Percentiles rank a stretch among this genome's conserved stretches.
Evolutionary conservation across 2,888 invertebrate genomes (phyloP).

Genomic region (Pristionchus arcanus): DNA sequence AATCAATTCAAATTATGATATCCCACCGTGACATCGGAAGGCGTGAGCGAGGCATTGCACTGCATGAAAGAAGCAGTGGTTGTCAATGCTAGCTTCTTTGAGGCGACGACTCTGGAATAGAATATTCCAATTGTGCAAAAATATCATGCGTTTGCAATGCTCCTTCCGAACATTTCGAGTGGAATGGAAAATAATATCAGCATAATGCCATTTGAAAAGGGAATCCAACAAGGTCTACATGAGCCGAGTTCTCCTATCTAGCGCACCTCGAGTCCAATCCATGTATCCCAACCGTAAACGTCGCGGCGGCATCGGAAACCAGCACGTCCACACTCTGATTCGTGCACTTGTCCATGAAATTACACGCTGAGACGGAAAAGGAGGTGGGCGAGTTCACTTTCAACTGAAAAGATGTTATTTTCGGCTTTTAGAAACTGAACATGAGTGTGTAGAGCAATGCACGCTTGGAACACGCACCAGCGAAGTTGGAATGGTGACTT

Average conservation of each 20-base stretch:
- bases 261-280: constrained; percentile 13
- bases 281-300: neutral
- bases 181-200: too few species aligned
- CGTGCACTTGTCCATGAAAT: constrained; percentile 31
- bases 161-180: too few species aligned
- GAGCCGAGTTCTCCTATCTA: neutral
- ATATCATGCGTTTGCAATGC: too few species aligned
- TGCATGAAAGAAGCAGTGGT: neutral
- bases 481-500: neutral
- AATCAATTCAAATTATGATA: neutral
- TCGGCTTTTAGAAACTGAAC: neutral
- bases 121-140: too few species aligned
- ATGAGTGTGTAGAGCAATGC: too few species aligned
- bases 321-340: neutral
- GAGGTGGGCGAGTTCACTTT: neutral
- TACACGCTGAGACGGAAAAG: constrained; percentile 7
- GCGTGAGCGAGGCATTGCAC: constrained; percentile 2
- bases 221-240: neutral
- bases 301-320: neutral
- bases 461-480: neutral
- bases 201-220: too few species aligned
- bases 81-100: neutral
- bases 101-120: neutral
- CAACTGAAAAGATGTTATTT: neutral
- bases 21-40: constrained; percentile 9